Evolutionary conservation across 1,140 invertebrate species (phyloP), one percentile per base, ranked within the genome.

Genomic region (Musca vetustissima): DNA sequence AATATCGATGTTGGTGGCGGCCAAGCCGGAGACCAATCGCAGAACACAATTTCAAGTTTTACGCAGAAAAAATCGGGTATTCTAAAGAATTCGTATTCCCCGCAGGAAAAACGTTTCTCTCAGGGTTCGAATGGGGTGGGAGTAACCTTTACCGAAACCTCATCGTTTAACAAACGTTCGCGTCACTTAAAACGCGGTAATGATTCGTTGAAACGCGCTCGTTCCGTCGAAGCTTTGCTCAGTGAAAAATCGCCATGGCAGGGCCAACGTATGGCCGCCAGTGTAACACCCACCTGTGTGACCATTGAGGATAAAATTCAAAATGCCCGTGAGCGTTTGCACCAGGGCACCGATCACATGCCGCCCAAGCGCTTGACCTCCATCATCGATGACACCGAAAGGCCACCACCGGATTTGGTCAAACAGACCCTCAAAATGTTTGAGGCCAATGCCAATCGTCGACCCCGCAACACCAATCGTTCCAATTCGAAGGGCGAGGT

Each of bases 381-480:
- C 1, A 83, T 92, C n/a, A 85, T 92, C 66, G 89, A 89, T 68
- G 91, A 93, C 50, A 89, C 89, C 0, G 93, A 95, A 72, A 86
- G 93, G 19, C 93, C 93, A 2, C 92, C 92, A 2, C 89, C 91
- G 1, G 93, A 95, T 86, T 87, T 93, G 55, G 93, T 95, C 48
- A 93, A 92, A 75, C 91, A 92, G 53, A 91, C 91, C 1, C 87
- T 93, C 70, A 88, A 90, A 73, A 90, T 94, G 75, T 96, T 96
- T 82, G 93, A 96, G 80, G 86, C 87, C 28, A 85, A 88, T 6
- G 85, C 89, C n/a, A 84, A 86, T 73, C 81, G 85, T 0, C 80
- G 87, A 2, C 84, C 84, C 22, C 80, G 78, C 7, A 32, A 68
- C 0, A 66, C 73, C 2, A 74, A 72, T 64, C 85, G 76, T 73